These are phyloP conservation scores for Monochamus saltuarius DNA, from an alignment of 1,140 invertebrate genomes.

Conservation along the genomic window DNA sequence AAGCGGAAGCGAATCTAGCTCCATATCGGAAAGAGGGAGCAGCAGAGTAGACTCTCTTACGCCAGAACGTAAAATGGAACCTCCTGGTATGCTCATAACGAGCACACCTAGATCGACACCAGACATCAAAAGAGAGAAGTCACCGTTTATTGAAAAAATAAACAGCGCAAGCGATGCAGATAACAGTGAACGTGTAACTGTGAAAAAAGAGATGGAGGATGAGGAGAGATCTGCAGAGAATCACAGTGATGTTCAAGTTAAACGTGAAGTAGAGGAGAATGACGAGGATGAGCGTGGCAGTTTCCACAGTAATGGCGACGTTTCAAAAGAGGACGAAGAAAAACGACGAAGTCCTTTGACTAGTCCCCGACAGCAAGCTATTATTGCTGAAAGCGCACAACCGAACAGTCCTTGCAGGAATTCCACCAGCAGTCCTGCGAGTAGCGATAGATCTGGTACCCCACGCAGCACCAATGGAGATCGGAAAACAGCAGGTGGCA, in stretches of 20 bases:
- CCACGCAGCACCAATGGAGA: slow-evolving; percentile 66
- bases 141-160: slow-evolving; percentile 52
- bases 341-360: slow-evolving; percentile 52
- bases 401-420: slow-evolving; percentile 61
- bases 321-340: slow-evolving; percentile 43
- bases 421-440: slow-evolving; percentile 66
- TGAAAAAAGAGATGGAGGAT: slow-evolving; percentile 49
- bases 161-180: slow-evolving; percentile 49
- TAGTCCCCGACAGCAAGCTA: slow-evolving; percentile 58
- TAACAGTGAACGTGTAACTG: slow-evolving; percentile 50
- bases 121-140: slow-evolving; percentile 61
- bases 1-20: slow-evolving; percentile 83
- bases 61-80: slow-evolving; percentile 71
- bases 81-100: slow-evolving; percentile 58
- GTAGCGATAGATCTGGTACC: slow-evolving; percentile 72
- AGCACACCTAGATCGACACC: slow-evolving; percentile 74
- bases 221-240: slow-evolving; percentile 23
- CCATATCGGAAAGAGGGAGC: slow-evolving; percentile 75
- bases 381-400: slow-evolving; percentile 47
- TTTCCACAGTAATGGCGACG: slow-evolving; percentile 53
- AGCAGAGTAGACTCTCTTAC: slow-evolving; percentile 74
- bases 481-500: slow-evolving; percentile 56
- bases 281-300: slow-evolving; percentile 58
- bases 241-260: slow-evolving; percentile 43
- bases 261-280: slow-evolving; percentile 60